A percentile compares a stretch with the other conserved stretches of the same genome.
These are phyloP conservation scores for Coremacera marginata DNA, from an alignment of 2,888 invertebrate species.

Conservation along the genomic window DNA sequence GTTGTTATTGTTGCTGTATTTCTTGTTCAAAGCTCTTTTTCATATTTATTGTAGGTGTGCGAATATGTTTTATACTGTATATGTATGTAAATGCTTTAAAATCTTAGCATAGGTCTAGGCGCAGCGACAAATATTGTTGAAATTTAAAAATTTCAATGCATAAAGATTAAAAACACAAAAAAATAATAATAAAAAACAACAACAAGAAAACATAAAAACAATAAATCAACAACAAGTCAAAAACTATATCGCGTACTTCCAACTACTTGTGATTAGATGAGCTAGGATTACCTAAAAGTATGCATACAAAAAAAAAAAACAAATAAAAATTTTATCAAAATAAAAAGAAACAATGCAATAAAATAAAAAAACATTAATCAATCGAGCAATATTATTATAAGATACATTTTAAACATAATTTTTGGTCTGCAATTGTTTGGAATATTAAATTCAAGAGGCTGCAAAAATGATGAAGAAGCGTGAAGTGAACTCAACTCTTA, in stretches of 20 bases:
- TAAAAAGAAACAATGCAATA: constrained; percentile 26
- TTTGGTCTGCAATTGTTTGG: neutral
- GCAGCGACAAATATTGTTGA: constrained; percentile 32
- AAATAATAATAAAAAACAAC: constrained; percentile 50
- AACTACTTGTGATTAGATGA: constrained; percentile 68
- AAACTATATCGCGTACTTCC: constrained; percentile 57
- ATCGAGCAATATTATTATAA: constrained; percentile 16
- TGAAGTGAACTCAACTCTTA: no score
- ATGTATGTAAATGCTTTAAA: constrained; percentile 33
- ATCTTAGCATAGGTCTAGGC: constrained; percentile 40
- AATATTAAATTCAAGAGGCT: no score
- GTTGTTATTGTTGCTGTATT: constrained; percentile 34
- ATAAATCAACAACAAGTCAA: constrained; percentile 52
- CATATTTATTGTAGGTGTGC: constrained; percentile 34
- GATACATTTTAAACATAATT: neutral
- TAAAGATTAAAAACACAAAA: constrained; percentile 47
- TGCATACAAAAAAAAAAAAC: constrained; percentile 56
- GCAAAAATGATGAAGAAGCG: no score
- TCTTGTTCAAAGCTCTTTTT: constrained; percentile 29
- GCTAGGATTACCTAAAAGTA: constrained; percentile 68
- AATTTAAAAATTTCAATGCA: constrained; percentile 9
- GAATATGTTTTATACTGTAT: constrained; percentile 25
- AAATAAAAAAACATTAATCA: constrained; percentile 24
- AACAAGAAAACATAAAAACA: constrained; percentile 53
- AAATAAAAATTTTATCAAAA: constrained; percentile 43